Base-by-base conservation (phyloP, 1,140 invertebrate species). In the Meloidogyne chitwoodi region DNA sequence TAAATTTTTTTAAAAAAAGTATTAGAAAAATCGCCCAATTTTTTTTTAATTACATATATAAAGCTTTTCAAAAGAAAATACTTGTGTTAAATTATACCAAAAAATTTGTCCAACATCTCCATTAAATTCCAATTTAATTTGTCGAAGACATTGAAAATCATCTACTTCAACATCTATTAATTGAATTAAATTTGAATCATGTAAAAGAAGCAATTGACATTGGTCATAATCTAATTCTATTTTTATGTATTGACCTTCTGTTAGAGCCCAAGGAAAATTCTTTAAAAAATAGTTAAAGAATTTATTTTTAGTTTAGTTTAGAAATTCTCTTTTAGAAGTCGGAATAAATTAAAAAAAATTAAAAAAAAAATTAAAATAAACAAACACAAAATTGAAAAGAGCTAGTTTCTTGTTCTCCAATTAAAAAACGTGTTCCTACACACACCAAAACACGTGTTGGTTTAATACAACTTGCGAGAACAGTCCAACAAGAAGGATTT, bases 371-470 rank as follows among this genome's bases (percentile, higher is more conserved):
- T 44, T n/a, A 56, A 56, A 19, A 4, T 19, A 48, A 29, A 26
- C 75, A 24, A 79, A 78, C 77, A 24, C 31, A 68, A 24, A 22
- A 41, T 38, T 78, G 34, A 62, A 67, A 56, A n/a, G 48, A 24
- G 5, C 24, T 27, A 0, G 78, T 27, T 26, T 79, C 78, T 26
- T 79, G 78, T 5, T 63, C 61, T 8, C 75, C 78, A 24, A 74
- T 56, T 16, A 61, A 78, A 34, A 79, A 79, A 12, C 48, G 24
- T 24, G 44, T 67, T 38, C 41, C 64, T 19, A 56, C 34, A 68
- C 78, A 79, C 4, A 79, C 22, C 11, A 79, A 63, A 44, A 74
- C 78, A 26, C 61, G 38, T 68, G 78, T 79, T 41, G 68, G 78
- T 27, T 71, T 69, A n/a, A 63, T 44, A 19, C 63, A 41, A 56